A percentile compares a stretch with the other conserved stretches of the same genome.
Conservation (phyloP, 1,140 invertebrate species). For the Diorhabda carinulata region DNA sequence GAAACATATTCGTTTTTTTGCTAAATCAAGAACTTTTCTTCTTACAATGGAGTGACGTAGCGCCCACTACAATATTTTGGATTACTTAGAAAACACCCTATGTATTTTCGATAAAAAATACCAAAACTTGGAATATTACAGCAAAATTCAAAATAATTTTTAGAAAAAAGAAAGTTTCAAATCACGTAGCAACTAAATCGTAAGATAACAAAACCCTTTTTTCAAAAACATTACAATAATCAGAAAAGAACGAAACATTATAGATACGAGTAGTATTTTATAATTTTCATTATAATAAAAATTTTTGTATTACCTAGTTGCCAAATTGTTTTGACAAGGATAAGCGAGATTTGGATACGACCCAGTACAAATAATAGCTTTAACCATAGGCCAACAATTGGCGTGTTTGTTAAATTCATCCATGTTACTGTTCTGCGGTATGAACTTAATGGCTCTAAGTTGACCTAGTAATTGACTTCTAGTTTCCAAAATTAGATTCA, state of each 20-base stretch:
- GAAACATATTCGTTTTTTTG: too few species aligned
- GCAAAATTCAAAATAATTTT: slow-evolving; percentile 42
- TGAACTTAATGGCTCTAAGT: slow-evolving; percentile 78
- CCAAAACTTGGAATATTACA: slow-evolving; percentile 6
- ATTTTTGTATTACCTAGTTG: slow-evolving; percentile 34
- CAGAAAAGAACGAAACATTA: neutral
- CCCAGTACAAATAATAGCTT: slow-evolving; percentile 82
- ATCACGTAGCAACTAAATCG: neutral
- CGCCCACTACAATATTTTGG: too few species aligned
- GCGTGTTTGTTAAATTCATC: slow-evolving; percentile 79
- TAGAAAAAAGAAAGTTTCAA: neutral
- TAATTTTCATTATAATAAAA: neutral
- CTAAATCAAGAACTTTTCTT: too few species aligned
- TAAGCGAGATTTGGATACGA: slow-evolving; percentile 84
- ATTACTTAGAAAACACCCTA: too few species aligned
- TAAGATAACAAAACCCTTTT: neutral
- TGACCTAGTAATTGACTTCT: slow-evolving; percentile 79
- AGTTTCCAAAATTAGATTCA: slow-evolving; percentile 81
- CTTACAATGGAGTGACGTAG: too few species aligned
- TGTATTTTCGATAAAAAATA: too few species aligned
- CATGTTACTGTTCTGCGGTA: slow-evolving; percentile 71
- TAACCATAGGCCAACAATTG: slow-evolving; percentile 87
- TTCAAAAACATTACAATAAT: neutral
- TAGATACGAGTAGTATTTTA: neutral
- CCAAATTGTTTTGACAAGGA: slow-evolving; percentile 18